Percentiles rank a stretch among this genome's conserved stretches.
Evolutionary conservation across 92 coral and sea anemone species (phyloP).

Genomic region (Epizoanthus rinbou): DNA sequence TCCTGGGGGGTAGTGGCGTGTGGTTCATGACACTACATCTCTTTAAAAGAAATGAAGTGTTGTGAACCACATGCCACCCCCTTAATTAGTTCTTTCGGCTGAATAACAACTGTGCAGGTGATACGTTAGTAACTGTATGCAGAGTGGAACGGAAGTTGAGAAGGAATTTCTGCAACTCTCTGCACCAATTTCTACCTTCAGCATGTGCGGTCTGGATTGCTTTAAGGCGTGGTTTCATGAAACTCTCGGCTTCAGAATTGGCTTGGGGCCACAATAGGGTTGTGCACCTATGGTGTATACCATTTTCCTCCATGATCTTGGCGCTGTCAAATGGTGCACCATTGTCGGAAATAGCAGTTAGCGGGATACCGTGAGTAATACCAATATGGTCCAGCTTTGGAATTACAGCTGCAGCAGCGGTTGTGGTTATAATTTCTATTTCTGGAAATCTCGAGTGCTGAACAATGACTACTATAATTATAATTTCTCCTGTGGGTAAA

Average conservation of each 20-base stretch:
- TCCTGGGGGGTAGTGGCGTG: too few species aligned
- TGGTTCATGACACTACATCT: too few species aligned
- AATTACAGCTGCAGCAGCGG: conserved; percentile 40
- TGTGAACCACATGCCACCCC: too few species aligned
- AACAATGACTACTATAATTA: conserved; percentile 48
- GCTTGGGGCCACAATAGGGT: conserved; percentile 55
- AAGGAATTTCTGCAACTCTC: conserved; percentile 3
- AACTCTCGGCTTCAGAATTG: conserved; percentile 37
- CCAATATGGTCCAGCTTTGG: conserved; percentile 37
- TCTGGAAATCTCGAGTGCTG: conserved; percentile 45
- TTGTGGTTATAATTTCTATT: conserved; percentile 44
- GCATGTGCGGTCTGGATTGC: conserved; percentile 23
- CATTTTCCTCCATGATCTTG: conserved; percentile 29
- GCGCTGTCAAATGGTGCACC: conserved; percentile 32
- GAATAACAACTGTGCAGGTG: conserved; percentile 27
- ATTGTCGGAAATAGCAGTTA: conserved; percentile 46
- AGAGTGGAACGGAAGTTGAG: conserved; percentile 25
- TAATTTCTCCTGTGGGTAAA: conserved; percentile 48
- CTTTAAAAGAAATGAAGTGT: too few species aligned
- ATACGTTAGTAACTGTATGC: conserved; percentile 5
- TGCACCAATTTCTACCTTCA: conserved; percentile 28
- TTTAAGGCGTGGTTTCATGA: conserved; percentile 18
- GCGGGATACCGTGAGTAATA: conserved; percentile 55
- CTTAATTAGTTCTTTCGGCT: conserved; percentile 20
- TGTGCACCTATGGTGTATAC: conserved; percentile 35